phyloP scores from a whole-genome alignment of 2,797 vertebrate genomes.

The Emys orbicularis region DNA sequence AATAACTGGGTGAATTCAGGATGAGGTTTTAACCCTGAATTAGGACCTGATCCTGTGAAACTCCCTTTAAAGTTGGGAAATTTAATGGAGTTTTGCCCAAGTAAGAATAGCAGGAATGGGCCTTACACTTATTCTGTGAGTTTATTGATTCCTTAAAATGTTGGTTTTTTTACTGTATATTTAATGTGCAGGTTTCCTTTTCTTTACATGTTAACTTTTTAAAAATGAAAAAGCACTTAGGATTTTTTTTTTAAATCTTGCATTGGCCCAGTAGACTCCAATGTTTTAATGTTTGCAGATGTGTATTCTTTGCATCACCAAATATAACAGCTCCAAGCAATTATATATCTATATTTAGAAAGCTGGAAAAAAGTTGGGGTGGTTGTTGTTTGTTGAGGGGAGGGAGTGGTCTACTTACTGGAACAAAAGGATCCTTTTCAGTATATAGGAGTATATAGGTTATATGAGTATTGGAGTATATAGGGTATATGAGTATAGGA shows the following conservation, averaged over 20 bases:
- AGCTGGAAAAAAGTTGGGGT: conserved; percentile 16
- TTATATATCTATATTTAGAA: neutral
- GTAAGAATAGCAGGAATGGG: neutral
- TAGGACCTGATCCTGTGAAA: neutral
- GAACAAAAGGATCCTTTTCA: conserved; percentile 69
- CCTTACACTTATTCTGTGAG: neutral
- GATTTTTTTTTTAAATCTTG: neutral
- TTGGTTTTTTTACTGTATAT: neutral
- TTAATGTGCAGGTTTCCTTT: neutral
- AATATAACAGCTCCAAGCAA: neutral
- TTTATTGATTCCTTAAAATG: neutral
- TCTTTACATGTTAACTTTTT: neutral
- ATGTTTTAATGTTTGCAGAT: neutral
- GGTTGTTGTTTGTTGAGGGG: neutral
- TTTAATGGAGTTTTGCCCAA: neutral
- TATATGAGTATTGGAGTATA: neutral
- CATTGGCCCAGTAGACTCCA: neutral
- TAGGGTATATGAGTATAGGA: neutral
- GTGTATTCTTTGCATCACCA: neutral
- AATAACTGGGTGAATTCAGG: neutral
- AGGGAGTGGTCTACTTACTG: neutral
- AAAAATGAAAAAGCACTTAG: neutral
- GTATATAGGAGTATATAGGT: neutral
- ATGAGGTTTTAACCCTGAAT: neutral
- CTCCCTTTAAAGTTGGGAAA: neutral